Conservation (phyloP, 1,140 invertebrate genomes). For the Lithobius niger region DNA sequence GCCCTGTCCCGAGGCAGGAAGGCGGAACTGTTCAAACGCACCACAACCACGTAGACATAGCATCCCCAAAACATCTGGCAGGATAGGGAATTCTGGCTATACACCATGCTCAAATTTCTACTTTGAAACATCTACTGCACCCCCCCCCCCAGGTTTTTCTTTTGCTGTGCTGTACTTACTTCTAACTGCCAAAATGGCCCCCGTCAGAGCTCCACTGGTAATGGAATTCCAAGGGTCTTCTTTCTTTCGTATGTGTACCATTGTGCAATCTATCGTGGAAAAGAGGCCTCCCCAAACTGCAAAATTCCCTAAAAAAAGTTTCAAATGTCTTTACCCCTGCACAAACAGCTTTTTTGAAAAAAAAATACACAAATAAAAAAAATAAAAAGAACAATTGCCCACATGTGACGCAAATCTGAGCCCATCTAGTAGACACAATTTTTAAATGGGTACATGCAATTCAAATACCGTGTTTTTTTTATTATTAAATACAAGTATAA, state of each 20-base stretch:
- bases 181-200: slow-evolving; percentile 85
- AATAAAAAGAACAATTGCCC: no score
- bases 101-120: not conserved
- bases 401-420: no score
- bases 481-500: no score
- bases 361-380: no score
- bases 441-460: no score
- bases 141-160: no score
- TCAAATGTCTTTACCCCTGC: no score
- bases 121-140: not conserved
- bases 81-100: not conserved
- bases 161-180: slow-evolving; percentile 45
- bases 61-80: not conserved
- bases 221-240: slow-evolving; percentile 99
- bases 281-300: slow-evolving; percentile 93
- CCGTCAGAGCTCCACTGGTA: slow-evolving; percentile 86
- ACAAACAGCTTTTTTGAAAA: no score
- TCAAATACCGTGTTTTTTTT: no score
- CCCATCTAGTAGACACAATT: no score
- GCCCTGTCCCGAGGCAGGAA: no score
- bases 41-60: not conserved
- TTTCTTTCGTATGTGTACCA: slow-evolving; percentile 88
- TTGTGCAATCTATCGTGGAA: slow-evolving; percentile 89
- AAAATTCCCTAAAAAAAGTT: slow-evolving; percentile 49
- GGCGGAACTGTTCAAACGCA: not conserved